Percentiles rank a stretch among this genome's conserved stretches.
phyloP scores from a whole-genome alignment of 2,888 invertebrate species.

The Idaea straminata region DNA sequence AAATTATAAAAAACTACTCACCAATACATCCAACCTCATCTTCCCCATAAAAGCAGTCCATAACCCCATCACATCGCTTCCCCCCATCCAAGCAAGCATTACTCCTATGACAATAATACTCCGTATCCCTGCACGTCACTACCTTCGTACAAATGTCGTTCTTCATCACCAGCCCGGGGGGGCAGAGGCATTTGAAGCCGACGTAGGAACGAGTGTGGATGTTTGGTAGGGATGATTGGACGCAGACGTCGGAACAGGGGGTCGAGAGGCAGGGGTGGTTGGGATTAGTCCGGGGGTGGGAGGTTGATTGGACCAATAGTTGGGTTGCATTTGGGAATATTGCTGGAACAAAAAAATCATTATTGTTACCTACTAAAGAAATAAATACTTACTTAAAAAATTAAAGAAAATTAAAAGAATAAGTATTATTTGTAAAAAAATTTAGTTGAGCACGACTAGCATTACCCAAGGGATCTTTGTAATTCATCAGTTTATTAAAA shows the following conservation, averaged over 20 bases:
- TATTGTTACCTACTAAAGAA: no score
- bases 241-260: slow-evolving; percentile 88
- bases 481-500: no score
- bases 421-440: no score
- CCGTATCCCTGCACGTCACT: slow-evolving; percentile 69
- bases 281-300: slow-evolving; percentile 31
- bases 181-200: slow-evolving; percentile 81
- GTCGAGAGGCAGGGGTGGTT: slow-evolving; percentile 83
- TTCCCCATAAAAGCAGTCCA: slow-evolving; percentile 77
- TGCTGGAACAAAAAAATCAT: slow-evolving; percentile 54
- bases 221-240: slow-evolving; percentile 58
- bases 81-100: slow-evolving; percentile 61
- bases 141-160: slow-evolving; percentile 79
- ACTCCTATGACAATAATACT: slow-evolving; percentile 68
- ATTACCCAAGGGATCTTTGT: no score
- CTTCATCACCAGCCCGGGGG: slow-evolving; percentile 80
- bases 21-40: slow-evolving; percentile 77
- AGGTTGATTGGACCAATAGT: slow-evolving; percentile 52
- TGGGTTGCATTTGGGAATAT: slow-evolving; percentile 71
- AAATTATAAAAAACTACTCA: slow-evolving; percentile 35
- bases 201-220: slow-evolving; percentile 21
- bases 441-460: no score
- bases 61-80: slow-evolving; percentile 70
- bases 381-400: no score
- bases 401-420: no score